Conservation (phyloP, 1,140 invertebrate genomes). For the Dendrolimus kikuchii region DNA sequence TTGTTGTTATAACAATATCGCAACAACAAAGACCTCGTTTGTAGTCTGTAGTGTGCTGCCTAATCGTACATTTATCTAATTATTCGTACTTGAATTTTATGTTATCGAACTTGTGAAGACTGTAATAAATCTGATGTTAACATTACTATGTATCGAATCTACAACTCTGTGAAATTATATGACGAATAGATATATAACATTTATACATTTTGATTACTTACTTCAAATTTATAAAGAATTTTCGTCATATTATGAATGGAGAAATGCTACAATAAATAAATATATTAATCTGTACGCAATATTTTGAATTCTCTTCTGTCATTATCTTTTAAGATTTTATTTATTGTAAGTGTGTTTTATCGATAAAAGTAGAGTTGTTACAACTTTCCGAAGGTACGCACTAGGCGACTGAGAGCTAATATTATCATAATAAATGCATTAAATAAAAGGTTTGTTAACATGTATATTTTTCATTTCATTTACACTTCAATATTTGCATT, state of each 20-base stretch:
- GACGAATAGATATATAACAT: too few species aligned
- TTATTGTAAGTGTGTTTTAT: constrained; percentile 22
- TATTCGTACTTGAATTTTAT: constrained; percentile 6
- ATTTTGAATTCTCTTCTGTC: constrained; percentile 21
- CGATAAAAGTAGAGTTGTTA: constrained; percentile 46
- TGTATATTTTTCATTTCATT: constrained; percentile 38
- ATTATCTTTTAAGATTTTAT: constrained; percentile 18
- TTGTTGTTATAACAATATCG: constrained; percentile 22
- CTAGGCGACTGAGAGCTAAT: constrained; percentile 71
- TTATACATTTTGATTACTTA: too few species aligned
- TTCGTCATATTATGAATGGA: constrained; percentile 1
- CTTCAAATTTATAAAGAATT: too few species aligned
- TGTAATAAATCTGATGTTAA: too few species aligned
- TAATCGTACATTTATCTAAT: constrained; percentile 13
- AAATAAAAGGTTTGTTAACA: constrained; percentile 71
- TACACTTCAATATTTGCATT: background rate
- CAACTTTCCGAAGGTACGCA: constrained; percentile 70
- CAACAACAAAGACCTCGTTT: constrained; percentile 19
- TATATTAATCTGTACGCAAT: constrained; percentile 16
- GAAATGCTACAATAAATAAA: constrained; percentile 2
- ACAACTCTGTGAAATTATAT: too few species aligned
- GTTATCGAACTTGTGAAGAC: constrained; percentile 1
- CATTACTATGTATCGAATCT: too few species aligned
- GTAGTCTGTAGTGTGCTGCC: constrained; percentile 31
- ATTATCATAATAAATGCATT: constrained; percentile 70